Evolutionary conservation across 2,888 invertebrate genomes (phyloP), one percentile per base, ranked within the genome.

Genomic region (Erynnis tages): DNA sequence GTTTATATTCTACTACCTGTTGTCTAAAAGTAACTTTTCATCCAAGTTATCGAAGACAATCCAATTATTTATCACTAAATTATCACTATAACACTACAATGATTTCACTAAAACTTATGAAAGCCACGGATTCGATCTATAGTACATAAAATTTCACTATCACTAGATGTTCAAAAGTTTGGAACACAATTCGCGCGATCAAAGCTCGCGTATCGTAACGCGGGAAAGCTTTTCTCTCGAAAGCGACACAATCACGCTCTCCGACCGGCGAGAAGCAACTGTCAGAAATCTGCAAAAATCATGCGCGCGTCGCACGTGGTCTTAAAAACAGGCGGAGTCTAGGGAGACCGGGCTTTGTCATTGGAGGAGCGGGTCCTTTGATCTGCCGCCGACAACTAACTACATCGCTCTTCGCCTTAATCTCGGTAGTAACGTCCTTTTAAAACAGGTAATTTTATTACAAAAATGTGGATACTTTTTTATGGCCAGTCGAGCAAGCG

Each of bases 371-470:
- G 53, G 59, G 61, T 67, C 73, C 87, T 89, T 89, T 88, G 89
- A 88, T 86, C 86, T 74, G 74, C 72, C 80, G 86, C 79, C 83
- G 82, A 79, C 84, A 76, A 81, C 87, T 88, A 86, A 87, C 86
- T 82, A 88, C 81, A 79, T 85, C 79, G 79, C 80, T 82, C 75
- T 82, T 79, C 73, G 82, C 84, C 87, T 88, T 88, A 89, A 89
- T 88, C 88, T 88, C 87, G 74, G 84, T 83, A 88, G 83, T 86
- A 85, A 84, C 80, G 79, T 88, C 81, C 87, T 86, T 87, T 88
- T 86, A 88, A 88, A 88, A 87, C 86, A 86, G 83, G 88, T 88
- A 88, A 88, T 87, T 84, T 87, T 80, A 86, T 88, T 87, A 82
- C 76, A 86, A 87, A 86, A 85, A 82, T 79, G 79, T 79, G 73